These are phyloP conservation scores for Mustelus asterias DNA, from an alignment of 2,113 vertebrate species.

Conservation along the genomic window DNA sequence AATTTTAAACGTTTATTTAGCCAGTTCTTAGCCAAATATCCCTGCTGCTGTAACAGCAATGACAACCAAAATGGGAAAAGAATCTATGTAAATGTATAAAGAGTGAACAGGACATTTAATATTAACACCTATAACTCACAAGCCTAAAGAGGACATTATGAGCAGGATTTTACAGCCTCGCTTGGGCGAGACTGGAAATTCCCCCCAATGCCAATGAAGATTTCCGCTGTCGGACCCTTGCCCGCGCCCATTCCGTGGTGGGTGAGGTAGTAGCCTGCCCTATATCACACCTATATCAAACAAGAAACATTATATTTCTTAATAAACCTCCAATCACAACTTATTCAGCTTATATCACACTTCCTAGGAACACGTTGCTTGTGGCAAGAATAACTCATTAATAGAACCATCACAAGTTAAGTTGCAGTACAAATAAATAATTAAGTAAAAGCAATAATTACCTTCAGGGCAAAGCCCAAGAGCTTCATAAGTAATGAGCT, in stretches of 20 bases:
- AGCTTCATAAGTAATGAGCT: conserved; percentile 90
- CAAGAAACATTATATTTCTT: not conserved
- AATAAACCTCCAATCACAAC: not conserved
- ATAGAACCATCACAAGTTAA: not conserved
- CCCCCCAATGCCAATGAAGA: too few relatives aligned
- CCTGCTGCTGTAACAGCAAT: not conserved
- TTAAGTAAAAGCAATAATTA: conserved; percentile 44
- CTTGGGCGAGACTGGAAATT: too few relatives aligned
- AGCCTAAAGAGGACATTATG: not conserved
- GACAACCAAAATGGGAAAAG: not conserved
- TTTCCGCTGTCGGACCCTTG: too few relatives aligned
- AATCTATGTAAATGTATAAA: not conserved
- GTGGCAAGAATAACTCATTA: not conserved
- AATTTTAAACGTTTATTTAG: not conserved
- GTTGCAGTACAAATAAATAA: not conserved
- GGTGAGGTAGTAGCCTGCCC: too few relatives aligned
- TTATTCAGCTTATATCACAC: not conserved
- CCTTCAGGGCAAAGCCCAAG: conserved; percentile 86
- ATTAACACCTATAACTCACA: not conserved
- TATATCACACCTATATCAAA: not conserved
- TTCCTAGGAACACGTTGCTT: not conserved
- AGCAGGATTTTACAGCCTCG: too few relatives aligned
- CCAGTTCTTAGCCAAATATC: not conserved
- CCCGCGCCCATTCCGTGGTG: too few relatives aligned
- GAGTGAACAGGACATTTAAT: not conserved